phyloP scores from a whole-genome alignment of 2,888 invertebrate genomes.

The Tryphoninae sp. region DNA sequence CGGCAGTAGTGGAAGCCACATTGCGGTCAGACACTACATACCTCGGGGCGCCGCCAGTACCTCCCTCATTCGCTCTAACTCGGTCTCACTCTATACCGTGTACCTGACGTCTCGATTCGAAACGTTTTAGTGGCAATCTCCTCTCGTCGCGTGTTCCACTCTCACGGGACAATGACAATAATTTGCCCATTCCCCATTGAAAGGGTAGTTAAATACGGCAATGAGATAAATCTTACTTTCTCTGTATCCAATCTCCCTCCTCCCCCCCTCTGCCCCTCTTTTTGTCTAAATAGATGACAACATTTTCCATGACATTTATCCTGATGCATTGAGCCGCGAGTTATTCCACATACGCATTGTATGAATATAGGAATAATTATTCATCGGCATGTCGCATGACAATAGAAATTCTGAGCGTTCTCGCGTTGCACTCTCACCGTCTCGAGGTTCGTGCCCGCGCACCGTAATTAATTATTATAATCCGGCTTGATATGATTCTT shows the following conservation, averaged over 20 bases:
- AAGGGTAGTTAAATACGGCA: constrained; percentile 21
- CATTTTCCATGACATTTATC: constrained; percentile 24
- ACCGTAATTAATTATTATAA: constrained; percentile 55
- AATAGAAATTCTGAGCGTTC: constrained; percentile 45
- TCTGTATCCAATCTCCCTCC: background rate
- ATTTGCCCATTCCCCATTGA: constrained; percentile 29
- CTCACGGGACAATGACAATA: constrained; percentile 20
- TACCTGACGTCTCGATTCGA: constrained; percentile 46
- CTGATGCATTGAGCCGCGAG: background rate
- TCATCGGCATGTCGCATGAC: constrained; percentile 47
- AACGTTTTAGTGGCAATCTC: constrained; percentile 48
- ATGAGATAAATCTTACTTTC: constrained; percentile 22
- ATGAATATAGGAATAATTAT: constrained; percentile 43
- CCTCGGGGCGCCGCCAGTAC: constrained; percentile 43
- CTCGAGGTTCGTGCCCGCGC: constrained; percentile 27
- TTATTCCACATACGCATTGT: background rate
- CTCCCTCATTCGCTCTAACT: constrained; percentile 15
- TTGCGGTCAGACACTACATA: constrained; percentile 56
- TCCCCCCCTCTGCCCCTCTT: background rate
- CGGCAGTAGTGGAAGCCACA: constrained; percentile 54
- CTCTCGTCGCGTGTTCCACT: constrained; percentile 18
- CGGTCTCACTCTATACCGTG: background rate
- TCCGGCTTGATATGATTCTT: constrained; percentile 10
- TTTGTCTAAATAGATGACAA: background rate
- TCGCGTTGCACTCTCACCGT: constrained; percentile 9